Evolutionary conservation across 2,113 vertebrate genomes (phyloP).

Genomic region (Charina bottae): DNA sequence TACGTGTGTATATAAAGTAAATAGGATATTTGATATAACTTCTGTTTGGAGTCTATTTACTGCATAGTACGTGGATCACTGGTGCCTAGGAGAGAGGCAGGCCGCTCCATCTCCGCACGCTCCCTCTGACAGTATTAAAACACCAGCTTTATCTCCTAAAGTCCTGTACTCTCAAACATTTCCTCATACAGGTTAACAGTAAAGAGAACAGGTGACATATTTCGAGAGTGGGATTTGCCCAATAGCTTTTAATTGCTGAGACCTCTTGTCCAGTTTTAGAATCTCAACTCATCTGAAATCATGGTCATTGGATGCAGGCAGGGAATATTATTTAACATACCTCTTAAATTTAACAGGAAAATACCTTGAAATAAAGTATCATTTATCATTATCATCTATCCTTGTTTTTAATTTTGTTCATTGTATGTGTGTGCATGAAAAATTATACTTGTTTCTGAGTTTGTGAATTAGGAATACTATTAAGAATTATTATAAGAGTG

Average conservation of each 20-base stretch:
- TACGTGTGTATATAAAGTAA: no score
- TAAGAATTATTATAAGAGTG: neutral
- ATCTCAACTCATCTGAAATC: no score
- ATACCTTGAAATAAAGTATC: neutral
- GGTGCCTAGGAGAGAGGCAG: no score
- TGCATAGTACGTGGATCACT: no score
- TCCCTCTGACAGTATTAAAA: no score
- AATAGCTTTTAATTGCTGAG: neutral
- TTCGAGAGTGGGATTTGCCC: neutral
- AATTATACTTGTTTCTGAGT: neutral
- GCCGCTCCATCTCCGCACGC: no score
- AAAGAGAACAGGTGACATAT: neutral
- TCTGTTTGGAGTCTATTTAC: no score
- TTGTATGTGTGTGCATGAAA: neutral
- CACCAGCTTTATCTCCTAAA: neutral
- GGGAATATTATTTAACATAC: neutral
- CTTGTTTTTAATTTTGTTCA: conserved; percentile 18
- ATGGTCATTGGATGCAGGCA: neutral
- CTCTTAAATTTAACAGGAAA: neutral
- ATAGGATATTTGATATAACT: no score
- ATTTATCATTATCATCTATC: neutral
- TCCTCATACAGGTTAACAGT: neutral
- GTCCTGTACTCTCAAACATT: neutral
- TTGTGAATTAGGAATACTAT: neutral
- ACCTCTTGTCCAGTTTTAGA: neutral